Percentiles rank a stretch among this genome's conserved stretches.
Evolutionary conservation across 2,888 invertebrate species (phyloP).

Genomic region (Kryphioiulus occultus): DNA sequence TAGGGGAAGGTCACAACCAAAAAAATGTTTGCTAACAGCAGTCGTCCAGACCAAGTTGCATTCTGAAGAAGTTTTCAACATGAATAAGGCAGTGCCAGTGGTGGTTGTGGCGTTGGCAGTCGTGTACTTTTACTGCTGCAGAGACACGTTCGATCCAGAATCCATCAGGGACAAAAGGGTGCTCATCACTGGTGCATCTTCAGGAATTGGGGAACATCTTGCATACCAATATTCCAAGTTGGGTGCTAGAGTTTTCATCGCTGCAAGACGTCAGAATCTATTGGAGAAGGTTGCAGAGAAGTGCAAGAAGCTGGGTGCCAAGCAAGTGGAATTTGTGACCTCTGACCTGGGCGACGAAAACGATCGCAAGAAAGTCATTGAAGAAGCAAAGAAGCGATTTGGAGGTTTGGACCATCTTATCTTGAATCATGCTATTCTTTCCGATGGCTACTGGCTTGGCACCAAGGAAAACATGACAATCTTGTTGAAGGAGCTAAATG

Average conservation of each 20-base stretch:
- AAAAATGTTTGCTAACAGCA: too few relatives aligned
- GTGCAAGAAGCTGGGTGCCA: slow-evolving; percentile 41
- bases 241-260: slow-evolving; percentile 42
- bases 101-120: too few relatives aligned
- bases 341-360: slow-evolving; percentile 33
- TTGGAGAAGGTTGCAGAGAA: background rate
- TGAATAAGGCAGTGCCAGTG: too few relatives aligned
- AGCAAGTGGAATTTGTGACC: background rate
- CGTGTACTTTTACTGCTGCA: too few relatives aligned
- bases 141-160: too few relatives aligned
- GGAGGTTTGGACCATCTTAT: slow-evolving; percentile 24
- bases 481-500: slow-evolving; percentile 55
- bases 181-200: slow-evolving; percentile 45
- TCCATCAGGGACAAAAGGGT: slow-evolving; percentile 12
- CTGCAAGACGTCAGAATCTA: slow-evolving; percentile 28
- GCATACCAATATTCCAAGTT: slow-evolving; percentile 42
- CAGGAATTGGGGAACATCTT: slow-evolving; percentile 42
- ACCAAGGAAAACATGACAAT: slow-evolving; percentile 16
- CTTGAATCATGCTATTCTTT: background rate
- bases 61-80: too few relatives aligned
- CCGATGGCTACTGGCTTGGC: background rate
- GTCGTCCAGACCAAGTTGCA: too few relatives aligned
- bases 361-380: background rate
- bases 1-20: too few relatives aligned
- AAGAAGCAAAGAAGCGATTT: background rate